Percentiles rank a stretch among this genome's conserved stretches.
Conservation (phyloP, 37 sponge, comb jelly and placozoan species). For the Beroe forskalii region DNA sequence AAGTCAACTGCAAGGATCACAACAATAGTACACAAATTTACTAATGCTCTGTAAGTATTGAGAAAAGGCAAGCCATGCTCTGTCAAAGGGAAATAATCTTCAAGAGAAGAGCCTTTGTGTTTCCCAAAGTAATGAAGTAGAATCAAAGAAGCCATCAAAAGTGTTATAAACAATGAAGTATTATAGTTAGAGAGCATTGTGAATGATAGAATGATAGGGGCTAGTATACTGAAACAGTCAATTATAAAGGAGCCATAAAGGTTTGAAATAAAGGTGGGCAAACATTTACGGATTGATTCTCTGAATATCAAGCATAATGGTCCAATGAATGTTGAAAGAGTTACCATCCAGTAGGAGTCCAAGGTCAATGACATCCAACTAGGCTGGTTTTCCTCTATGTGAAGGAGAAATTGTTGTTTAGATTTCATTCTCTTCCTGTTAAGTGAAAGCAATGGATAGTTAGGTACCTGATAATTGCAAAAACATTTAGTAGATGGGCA, state of each 20-base stretch:
- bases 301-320: constrained; percentile 7
- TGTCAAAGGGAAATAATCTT: background rate
- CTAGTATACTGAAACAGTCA: constrained; percentile 61
- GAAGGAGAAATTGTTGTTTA: background rate
- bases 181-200: constrained; percentile 74
- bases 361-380: background rate
- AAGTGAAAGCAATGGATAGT: too few species aligned
- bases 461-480: too few species aligned
- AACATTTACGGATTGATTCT: background rate
- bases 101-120: constrained; percentile 68
- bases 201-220: constrained; percentile 69
- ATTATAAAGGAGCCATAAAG: background rate
- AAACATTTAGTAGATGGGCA: too few species aligned
- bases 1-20: constrained; percentile 97
- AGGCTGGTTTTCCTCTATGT: background rate
- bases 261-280: too few species aligned
- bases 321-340: background rate
- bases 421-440: too few species aligned
- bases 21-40: constrained; percentile 80
- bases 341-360: background rate
- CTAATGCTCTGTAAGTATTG: constrained; percentile 71
- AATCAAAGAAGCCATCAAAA: background rate
- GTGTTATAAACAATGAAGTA: background rate
- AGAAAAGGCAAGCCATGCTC: constrained; percentile 16
- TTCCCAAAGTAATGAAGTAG: background rate